These are phyloP conservation scores for Gymnopithys bicolor DNA, from an alignment of 2,797 vertebrate genomes.

Conservation along the genomic window DNA sequence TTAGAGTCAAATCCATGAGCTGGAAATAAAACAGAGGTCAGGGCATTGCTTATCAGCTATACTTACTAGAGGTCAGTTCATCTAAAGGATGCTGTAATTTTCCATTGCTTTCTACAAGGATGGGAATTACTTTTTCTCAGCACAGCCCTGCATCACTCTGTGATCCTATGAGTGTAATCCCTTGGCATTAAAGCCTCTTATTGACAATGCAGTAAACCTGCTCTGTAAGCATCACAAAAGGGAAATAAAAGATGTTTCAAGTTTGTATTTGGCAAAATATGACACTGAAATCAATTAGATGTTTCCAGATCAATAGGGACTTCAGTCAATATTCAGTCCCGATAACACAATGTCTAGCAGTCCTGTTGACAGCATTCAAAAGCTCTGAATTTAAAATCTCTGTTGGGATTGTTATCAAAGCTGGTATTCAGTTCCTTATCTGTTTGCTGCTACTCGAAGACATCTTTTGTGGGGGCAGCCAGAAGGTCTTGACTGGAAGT, in stretches of 20 bases:
- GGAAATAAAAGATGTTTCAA: constrained; percentile 51
- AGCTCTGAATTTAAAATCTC: constrained; percentile 21
- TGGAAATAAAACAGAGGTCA: neutral
- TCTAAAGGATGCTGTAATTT: constrained; percentile 65
- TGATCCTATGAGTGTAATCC: constrained; percentile 53
- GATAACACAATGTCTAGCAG: constrained; percentile 1
- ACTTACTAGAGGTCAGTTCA: constrained; percentile 35
- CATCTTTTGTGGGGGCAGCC: neutral
- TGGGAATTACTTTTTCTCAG: constrained; percentile 43
- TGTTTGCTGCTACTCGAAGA: constrained; percentile 14
- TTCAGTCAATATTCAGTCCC: constrained; percentile 13
- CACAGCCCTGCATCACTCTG: constrained; percentile 31
- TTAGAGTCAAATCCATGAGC: neutral
- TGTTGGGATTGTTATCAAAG: constrained; percentile 19
- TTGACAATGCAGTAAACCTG: constrained; percentile 57
- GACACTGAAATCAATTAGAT: constrained; percentile 22
- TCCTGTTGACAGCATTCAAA: neutral
- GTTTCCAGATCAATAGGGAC: constrained; percentile 1
- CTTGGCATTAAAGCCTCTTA: constrained; percentile 64
- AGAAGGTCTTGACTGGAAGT: constrained; percentile 2
- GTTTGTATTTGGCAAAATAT: constrained; percentile 44
- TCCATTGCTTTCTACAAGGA: constrained; percentile 52
- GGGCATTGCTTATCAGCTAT: neutral
- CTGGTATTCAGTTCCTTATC: neutral
- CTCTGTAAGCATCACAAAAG: neutral